Evolutionary conservation across 2,113 vertebrate species (phyloP).

Genomic region (Pardalotus punctatus): DNA sequence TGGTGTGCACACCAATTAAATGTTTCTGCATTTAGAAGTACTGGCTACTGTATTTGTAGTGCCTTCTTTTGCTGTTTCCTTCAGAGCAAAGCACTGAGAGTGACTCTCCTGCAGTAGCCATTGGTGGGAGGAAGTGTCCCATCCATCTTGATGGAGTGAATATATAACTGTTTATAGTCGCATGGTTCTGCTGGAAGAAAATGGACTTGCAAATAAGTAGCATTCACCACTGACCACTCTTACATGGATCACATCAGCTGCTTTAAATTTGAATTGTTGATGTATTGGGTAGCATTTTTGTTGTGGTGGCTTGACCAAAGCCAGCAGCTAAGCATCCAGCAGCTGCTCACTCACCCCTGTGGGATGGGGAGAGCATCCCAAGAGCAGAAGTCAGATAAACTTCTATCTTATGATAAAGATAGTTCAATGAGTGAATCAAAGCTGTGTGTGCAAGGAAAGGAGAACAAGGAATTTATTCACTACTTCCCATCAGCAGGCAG

Average conservation of each 20-base stretch:
- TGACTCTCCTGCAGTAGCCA: not conserved
- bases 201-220: not conserved
- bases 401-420: not conserved
- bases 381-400: not conserved
- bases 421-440: not conserved
- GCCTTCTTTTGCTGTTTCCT: not conserved
- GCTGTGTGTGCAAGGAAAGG: not conserved
- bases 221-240: not conserved
- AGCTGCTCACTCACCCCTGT: rapidly evolving
- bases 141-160: not conserved
- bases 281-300: not conserved
- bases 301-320: not conserved
- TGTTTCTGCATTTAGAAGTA: not conserved
- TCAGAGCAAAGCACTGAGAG: not conserved
- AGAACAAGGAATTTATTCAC: not conserved
- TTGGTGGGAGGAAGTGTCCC: not conserved
- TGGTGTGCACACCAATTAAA: not conserved
- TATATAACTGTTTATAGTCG: not conserved
- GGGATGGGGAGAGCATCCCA: not conserved
- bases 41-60: not conserved
- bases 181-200: not conserved
- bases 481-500: rapidly evolving
- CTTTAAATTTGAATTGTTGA: not conserved
- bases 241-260: rapidly evolving
- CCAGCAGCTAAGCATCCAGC: not conserved